Conservation (phyloP, 1,140 invertebrate genomes). For the Paralvinella palmiformis region DNA sequence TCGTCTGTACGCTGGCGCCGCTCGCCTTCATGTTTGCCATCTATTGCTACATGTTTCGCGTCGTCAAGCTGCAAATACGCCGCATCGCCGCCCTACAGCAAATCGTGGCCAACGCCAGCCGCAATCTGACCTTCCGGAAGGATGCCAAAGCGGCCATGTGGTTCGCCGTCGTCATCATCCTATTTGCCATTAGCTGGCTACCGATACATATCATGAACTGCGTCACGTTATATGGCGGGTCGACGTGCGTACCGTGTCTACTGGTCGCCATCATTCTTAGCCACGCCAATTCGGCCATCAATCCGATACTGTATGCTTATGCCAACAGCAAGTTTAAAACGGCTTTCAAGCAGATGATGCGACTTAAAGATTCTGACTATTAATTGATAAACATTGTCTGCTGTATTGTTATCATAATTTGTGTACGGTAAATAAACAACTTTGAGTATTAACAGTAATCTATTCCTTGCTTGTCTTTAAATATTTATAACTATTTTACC, state of each 20-base stretch:
- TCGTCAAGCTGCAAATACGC: conserved; percentile 31
- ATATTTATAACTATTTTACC: no score
- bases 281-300: conserved; percentile 55
- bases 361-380: no score
- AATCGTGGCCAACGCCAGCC: conserved; percentile 16
- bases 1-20: conserved; percentile 36
- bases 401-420: no score
- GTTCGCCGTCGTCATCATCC: conserved; percentile 35
- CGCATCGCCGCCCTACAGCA: conserved; percentile 32
- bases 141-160: conserved; percentile 43
- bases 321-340: conserved; percentile 77
- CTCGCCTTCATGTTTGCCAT: conserved; percentile 39
- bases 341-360: conserved; percentile 60
- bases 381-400: no score
- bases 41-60: conserved; percentile 40
- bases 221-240: conserved; percentile 26
- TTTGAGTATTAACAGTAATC: no score
- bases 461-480: no score
- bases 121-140: conserved; percentile 17
- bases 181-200: conserved; percentile 43
- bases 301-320: conserved; percentile 59
- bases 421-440: no score
- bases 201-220: conserved; percentile 42
- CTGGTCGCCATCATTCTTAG: conserved; percentile 58
- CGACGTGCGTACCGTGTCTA: conserved; percentile 24